Conservation (phyloP, 2,797 vertebrate genomes). For the Enteromius mattozi region DNA sequence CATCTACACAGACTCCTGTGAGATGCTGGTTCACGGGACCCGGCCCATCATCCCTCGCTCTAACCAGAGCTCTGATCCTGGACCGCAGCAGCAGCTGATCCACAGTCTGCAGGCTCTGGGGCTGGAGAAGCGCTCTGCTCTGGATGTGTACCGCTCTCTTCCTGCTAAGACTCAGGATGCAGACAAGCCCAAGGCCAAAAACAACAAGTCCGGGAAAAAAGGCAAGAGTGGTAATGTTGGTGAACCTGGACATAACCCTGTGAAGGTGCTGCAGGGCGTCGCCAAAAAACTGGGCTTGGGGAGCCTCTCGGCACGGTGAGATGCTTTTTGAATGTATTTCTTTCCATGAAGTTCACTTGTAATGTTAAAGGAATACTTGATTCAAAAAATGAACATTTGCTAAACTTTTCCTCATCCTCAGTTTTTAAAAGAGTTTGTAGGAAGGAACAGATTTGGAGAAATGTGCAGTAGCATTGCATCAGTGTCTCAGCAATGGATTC, state of each 20-base stretch:
- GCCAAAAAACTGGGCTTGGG: constrained; percentile 90
- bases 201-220: constrained; percentile 80
- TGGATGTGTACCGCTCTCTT: constrained; percentile 88
- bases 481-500: neutral
- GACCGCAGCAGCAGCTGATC: constrained; percentile 82
- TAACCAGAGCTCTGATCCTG: constrained; percentile 67
- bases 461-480: neutral
- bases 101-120: constrained; percentile 85
- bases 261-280: constrained; percentile 88
- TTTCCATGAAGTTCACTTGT: neutral
- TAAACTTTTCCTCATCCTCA: neutral
- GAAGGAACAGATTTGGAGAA: neutral
- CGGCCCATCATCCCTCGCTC: constrained; percentile 73
- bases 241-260: constrained; percentile 77
- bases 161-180: constrained; percentile 77
- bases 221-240: constrained; percentile 68
- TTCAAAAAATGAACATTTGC: neutral
- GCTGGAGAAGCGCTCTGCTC: constrained; percentile 81
- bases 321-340: neutral
- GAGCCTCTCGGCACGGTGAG: constrained; percentile 89
- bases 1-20: constrained; percentile 93
- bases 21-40: constrained; percentile 87
- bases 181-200: constrained; percentile 83
- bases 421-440: neutral
- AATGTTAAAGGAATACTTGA: neutral